Evolutionary conservation across 2,113 vertebrate species (phyloP), one percentile per base, ranked within the genome.

Genomic region (Dissostichus mawsoni): DNA sequence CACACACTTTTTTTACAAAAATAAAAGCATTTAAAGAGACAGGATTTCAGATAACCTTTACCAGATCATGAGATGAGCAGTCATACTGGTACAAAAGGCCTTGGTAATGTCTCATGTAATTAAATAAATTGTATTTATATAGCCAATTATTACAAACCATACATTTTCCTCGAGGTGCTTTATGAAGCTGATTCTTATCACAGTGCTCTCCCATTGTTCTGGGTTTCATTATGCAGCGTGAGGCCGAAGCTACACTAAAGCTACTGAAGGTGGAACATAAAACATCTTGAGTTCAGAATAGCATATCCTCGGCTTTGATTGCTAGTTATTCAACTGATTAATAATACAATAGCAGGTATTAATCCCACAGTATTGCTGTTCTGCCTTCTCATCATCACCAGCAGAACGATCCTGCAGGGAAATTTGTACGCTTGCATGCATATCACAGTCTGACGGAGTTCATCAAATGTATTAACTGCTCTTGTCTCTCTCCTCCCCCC

Each of bases 401-500:
- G 74, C 48, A 11, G 13, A 53, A 63, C 23, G 11, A 11, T 29
- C 78, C 47, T 63, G 17, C 52, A 69, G n/a, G 55, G 20, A 9
- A 0, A 25, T 71, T 44, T 75, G 45, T 68, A 2, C 3, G 18
- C 82, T 57, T 29, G 13, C 4, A 25, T 62, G 56, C 69, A 45
- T 87, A 48, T 81, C 51, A 53, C 55, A n/a, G 50, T 76, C 68
- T 63, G 63, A 0, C 58, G 62, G 70, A 68, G n/a, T 61, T 81
- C 16, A 83, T 90, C 55, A 82, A 84, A 84, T 72, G 77, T 80
- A 81, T 86, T 91, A 86, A 93, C 76, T 79, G 67, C 51, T 82
- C 63, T 88, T 92, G 72, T 90, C 61, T 86, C 73, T 87, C 66
- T 52, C 80, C 56, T 66, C 29, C 56, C 14, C 47, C 74, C 77